phyloP scores from a whole-genome alignment of 2,888 invertebrate species.

The Papilio demoleus region DNA sequence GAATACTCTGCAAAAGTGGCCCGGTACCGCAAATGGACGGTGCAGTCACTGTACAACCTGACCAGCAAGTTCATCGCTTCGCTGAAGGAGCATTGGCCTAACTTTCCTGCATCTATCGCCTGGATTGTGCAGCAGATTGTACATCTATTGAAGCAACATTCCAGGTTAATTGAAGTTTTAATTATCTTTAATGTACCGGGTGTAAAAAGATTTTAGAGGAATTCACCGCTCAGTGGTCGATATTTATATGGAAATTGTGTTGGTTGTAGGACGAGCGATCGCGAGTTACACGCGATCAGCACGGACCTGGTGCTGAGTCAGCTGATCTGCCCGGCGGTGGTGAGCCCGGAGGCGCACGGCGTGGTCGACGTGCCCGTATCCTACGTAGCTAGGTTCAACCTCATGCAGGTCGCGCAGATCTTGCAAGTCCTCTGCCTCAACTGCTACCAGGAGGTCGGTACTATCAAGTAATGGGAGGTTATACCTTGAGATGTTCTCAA shows the following conservation, averaged over 20 bases:
- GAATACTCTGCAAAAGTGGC: constrained; percentile 89
- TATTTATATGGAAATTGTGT: too few relatives aligned
- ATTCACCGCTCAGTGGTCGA: too few relatives aligned
- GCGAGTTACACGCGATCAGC: constrained; percentile 87
- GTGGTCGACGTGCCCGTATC: constrained; percentile 96
- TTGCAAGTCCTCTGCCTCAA: constrained; percentile 95
- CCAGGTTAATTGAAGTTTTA: constrained; percentile 56
- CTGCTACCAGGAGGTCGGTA: constrained; percentile 89
- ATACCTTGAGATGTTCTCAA: too few relatives aligned
- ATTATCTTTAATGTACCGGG: too few relatives aligned
- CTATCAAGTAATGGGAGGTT: too few relatives aligned
- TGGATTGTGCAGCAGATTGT: constrained; percentile 96
- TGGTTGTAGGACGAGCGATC: constrained; percentile 64
- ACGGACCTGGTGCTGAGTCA: constrained; percentile 96
- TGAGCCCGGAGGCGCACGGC: constrained; percentile 97
- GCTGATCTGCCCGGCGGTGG: constrained; percentile 98
- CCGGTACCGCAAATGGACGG: constrained; percentile 90
- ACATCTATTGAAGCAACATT: constrained; percentile 75
- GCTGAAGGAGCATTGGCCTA: constrained; percentile 92
- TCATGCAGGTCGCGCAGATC: constrained; percentile 96
- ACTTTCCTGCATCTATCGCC: constrained; percentile 94
- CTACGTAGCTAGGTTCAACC: constrained; percentile 94
- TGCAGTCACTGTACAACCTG: constrained; percentile 90
- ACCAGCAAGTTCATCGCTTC: constrained; percentile 92
- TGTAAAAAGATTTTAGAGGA: too few relatives aligned